A percentile compares a stretch with the other conserved stretches of the same genome.
Conservation (phyloP, 2,888 invertebrate genomes). For the Mantis religiosa region DNA sequence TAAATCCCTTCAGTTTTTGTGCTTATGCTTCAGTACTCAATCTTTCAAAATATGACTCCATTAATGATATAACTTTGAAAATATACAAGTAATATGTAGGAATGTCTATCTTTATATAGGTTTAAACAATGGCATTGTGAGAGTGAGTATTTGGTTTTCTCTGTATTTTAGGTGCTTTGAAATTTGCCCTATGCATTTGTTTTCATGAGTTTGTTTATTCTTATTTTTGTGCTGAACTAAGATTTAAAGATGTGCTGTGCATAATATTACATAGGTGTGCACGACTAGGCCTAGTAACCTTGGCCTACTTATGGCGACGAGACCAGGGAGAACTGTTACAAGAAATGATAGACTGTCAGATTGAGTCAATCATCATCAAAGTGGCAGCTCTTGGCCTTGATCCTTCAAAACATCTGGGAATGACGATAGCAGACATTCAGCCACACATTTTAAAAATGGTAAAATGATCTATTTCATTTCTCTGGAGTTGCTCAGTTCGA, state of each 20-base stretch:
- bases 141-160: neutral
- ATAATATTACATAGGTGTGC: constrained; percentile 61
- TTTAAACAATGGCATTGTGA: neutral
- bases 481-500: constrained; percentile 1
- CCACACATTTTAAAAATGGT: constrained; percentile 82
- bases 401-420: constrained; percentile 81
- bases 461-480: constrained; percentile 24
- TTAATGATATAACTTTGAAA: neutral
- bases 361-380: constrained; percentile 95
- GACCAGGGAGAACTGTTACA: constrained; percentile 90
- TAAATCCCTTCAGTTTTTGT: too few species aligned
- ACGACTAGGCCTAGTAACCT: constrained; percentile 79
- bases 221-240: neutral
- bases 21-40: neutral
- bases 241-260: constrained; percentile 28
- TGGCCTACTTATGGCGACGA: constrained; percentile 94
- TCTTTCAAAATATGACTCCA: neutral
- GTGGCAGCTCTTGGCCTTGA: constrained; percentile 91
- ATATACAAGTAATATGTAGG: neutral
- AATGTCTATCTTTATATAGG: neutral
- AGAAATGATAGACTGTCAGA: constrained; percentile 92
- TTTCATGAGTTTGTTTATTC: neutral
- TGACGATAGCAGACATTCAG: constrained; percentile 78
- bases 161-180: neutral
- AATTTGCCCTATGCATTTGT: neutral